Evolutionary conservation across 2,113 vertebrate species (phyloP).

Genomic region (Plecotus auritus): DNA sequence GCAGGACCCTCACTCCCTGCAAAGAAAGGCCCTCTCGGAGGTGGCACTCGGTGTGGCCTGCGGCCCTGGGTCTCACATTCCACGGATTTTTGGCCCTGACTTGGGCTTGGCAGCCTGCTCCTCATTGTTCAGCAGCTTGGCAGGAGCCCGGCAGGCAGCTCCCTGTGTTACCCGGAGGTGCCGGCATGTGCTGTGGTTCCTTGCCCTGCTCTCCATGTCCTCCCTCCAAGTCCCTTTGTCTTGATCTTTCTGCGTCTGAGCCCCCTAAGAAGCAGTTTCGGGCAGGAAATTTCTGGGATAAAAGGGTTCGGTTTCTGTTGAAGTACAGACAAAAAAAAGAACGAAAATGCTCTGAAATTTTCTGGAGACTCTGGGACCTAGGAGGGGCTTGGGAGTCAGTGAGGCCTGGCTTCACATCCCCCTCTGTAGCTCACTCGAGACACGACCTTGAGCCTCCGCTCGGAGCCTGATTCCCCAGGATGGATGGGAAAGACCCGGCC

Average conservation of each 20-base stretch:
- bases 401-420: neutral
- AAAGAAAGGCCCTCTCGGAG: constrained; percentile 31
- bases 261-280: neutral
- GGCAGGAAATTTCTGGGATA: neutral
- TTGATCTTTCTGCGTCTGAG: neutral
- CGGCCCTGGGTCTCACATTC: constrained; percentile 45
- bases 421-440: neutral
- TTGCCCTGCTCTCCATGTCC: fast-evolving
- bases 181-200: neutral
- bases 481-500: neutral
- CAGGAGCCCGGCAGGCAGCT: neutral
- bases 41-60: neutral
- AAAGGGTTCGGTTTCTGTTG: neutral
- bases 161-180: neutral
- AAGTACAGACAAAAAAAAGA: neutral
- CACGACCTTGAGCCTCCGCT: neutral
- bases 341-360: neutral
- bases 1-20: neutral
- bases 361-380: neutral
- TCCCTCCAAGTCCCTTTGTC: neutral
- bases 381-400: too few species aligned
- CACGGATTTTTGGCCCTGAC: constrained; percentile 43
- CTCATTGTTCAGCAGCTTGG: constrained; percentile 55
- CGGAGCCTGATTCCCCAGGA: neutral
- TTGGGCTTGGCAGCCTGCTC: constrained; percentile 36